phyloP scores from a whole-genome alignment of 2,888 invertebrate genomes.

The Venusia cambrica region DNA sequence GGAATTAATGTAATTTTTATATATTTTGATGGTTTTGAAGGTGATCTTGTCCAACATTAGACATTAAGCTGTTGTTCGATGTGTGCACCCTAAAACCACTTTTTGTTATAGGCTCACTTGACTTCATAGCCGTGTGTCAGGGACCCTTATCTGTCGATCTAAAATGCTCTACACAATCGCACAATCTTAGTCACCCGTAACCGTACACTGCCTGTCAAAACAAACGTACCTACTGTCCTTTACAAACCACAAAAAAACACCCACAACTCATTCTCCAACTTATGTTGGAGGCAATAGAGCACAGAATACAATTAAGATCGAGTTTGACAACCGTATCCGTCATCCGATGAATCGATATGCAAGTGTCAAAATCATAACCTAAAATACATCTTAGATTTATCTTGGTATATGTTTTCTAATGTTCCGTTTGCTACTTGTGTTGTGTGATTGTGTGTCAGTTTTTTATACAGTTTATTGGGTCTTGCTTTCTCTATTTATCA shows the following conservation, averaged over 20 bases:
- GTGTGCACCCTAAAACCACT: too few relatives aligned
- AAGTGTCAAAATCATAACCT: conserved; percentile 60
- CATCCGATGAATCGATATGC: conserved; percentile 54
- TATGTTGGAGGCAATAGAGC: conserved; percentile 36
- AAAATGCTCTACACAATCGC: conserved; percentile 69
- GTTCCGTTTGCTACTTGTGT: conserved; percentile 7
- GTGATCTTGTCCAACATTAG: too few relatives aligned
- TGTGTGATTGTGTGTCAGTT: conserved; percentile 3
- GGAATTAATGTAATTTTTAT: too few relatives aligned
- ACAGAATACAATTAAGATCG: conserved; percentile 30
- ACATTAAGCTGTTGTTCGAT: too few relatives aligned
- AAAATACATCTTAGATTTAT: conserved; percentile 46
- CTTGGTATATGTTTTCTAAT: conserved; percentile 13
- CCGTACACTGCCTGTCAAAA: conserved; percentile 76
- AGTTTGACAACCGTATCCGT: conserved; percentile 39
- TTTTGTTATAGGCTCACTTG: too few relatives aligned
- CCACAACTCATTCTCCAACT: conserved; percentile 39
- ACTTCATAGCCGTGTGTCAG: conserved; percentile 40
- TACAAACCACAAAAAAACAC: conserved; percentile 41
- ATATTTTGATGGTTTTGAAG: too few relatives aligned
- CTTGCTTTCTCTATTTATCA: not conserved
- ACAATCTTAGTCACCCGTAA: conserved; percentile 72
- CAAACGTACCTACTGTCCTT: conserved; percentile 62
- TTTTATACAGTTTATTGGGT: not conserved
- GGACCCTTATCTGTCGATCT: conserved; percentile 62